Evolutionary conservation across 2,113 vertebrate genomes (phyloP).

Genomic region (Lophius piscatorius): DNA sequence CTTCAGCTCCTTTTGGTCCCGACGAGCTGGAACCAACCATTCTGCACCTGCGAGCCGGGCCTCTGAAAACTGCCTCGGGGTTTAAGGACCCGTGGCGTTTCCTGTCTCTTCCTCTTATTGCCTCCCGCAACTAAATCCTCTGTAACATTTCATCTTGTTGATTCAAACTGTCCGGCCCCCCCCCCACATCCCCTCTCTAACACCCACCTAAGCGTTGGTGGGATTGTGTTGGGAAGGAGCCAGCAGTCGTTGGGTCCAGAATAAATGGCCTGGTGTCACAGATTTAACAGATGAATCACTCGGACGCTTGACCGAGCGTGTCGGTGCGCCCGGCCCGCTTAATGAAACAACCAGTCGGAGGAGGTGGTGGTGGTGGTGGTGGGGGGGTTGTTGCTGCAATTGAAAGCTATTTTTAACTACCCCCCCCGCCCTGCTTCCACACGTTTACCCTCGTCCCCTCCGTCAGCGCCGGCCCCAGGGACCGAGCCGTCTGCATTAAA

Average conservation of each 20-base stretch:
- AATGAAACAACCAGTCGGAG: slow-evolving; percentile 84
- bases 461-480: slow-evolving; percentile 73
- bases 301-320: slow-evolving; percentile 62
- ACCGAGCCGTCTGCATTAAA: slow-evolving; percentile 80
- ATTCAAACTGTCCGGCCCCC: background rate
- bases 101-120: slow-evolving; percentile 39
- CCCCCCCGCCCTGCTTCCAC: slow-evolving; percentile 4
- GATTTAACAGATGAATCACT: slow-evolving; percentile 72
- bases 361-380: background rate
- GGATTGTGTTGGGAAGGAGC: slow-evolving; percentile 35
- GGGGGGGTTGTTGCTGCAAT: slow-evolving; percentile 76
- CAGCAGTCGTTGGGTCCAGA: slow-evolving; percentile 49
- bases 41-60: background rate
- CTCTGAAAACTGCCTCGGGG: slow-evolving; percentile 23
- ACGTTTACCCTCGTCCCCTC: slow-evolving; percentile 58
- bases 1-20: too few species aligned
- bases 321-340: slow-evolving; percentile 73
- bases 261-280: slow-evolving; percentile 76
- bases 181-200: background rate
- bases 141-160: slow-evolving; percentile 3
- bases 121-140: slow-evolving; percentile 29
- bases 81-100: background rate
- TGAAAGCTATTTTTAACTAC: slow-evolving; percentile 85
- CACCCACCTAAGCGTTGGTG: background rate
- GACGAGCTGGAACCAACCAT: background rate